Evolutionary conservation across 2,888 invertebrate genomes (phyloP), one percentile per base, ranked within the genome.

Genomic region (Lepetodrilus schrolli): DNA sequence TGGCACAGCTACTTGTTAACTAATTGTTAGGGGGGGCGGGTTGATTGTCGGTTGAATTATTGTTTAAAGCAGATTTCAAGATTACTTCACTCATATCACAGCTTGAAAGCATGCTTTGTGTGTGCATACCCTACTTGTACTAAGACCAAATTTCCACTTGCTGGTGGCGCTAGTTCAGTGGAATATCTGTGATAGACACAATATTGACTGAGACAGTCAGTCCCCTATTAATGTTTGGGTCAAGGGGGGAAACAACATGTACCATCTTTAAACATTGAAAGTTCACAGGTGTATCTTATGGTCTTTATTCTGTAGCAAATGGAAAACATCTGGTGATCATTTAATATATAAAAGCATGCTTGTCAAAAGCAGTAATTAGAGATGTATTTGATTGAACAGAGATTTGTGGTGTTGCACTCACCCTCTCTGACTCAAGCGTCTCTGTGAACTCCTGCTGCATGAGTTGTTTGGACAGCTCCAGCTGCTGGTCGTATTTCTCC

Each of bases 401-500:
- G n/a, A n/a, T n/a, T n/a, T n/a, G n/a, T n/a, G n/a, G n/a, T n/a
- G n/a, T n/a, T 36, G 7, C 20, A 43, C 68, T 68, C 23, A 87
- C 87, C 85, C 84, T 84, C 80, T 87, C 86, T 26, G 80, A 75
- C 71, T 84, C 82, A n/a, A 87, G 75, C 1, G 82, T 84, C 72
- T 87, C 86, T 73, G 87, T 86, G 82, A 83, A 87, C 72, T 87
- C 87, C 68, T 85, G 83, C 73, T 86, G 85, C 78, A 87, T 84
- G 13, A 86, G 74, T 51, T 81, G 82, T 70, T 84, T 86, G 20
- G 86, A 83, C 79, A 86, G 80, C 72, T 85, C 86, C 30, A 88
- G 76, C 73, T 88, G 85, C 73, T 81, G 78, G 75, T 87, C 86
- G 78, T 82, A 84, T 66, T 84, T 82, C 51, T 87, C 86, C 68